Evolutionary conservation across 2,797 vertebrate species (phyloP).

Genomic region (Ctenopoma multispine): DNA sequence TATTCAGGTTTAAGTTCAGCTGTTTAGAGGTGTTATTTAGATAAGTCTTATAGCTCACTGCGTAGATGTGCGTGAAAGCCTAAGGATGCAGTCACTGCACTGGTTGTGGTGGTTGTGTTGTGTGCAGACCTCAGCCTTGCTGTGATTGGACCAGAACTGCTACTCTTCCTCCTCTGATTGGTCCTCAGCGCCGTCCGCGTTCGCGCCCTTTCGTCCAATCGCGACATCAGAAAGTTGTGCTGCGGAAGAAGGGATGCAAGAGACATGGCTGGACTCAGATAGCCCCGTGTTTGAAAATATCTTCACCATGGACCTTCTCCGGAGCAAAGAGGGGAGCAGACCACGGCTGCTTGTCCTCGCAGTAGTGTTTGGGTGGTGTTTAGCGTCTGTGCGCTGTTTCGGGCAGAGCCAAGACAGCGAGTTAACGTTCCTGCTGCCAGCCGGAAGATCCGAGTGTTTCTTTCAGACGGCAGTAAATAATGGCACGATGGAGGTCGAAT

Average conservation of each 20-base stretch:
- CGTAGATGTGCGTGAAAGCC: too few relatives aligned
- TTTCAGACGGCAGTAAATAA: slow-evolving; percentile 87
- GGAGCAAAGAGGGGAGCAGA: background rate
- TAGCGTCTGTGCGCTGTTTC: slow-evolving; percentile 48
- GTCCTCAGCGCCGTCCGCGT: background rate
- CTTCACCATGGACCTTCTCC: slow-evolving; percentile 51
- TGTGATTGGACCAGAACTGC: slow-evolving; percentile 59
- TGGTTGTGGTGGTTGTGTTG: too few relatives aligned
- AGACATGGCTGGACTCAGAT: slow-evolving; percentile 70
- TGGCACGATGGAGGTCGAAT: slow-evolving; percentile 90
- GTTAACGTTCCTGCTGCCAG: slow-evolving; percentile 90
- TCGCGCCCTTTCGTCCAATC: slow-evolving; percentile 57
- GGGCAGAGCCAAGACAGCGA: slow-evolving; percentile 87
- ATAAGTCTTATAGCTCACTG: too few relatives aligned
- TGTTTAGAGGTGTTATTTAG: too few relatives aligned
- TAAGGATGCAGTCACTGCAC: too few relatives aligned
- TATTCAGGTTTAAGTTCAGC: too few relatives aligned
- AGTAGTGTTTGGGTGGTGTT: slow-evolving; percentile 33
- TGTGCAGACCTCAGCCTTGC: background rate
- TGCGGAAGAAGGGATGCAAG: slow-evolving; percentile 73
- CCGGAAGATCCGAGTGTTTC: slow-evolving; percentile 90
- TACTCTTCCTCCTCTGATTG: slow-evolving; percentile 73
- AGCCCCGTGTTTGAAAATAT: slow-evolving; percentile 35
- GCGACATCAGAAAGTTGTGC: slow-evolving; percentile 64
- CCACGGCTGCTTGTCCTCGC: slow-evolving; percentile 22